These are phyloP conservation scores for Thunnus thynnus DNA, from an alignment of 2,113 vertebrate species.

Conservation along the genomic window DNA sequence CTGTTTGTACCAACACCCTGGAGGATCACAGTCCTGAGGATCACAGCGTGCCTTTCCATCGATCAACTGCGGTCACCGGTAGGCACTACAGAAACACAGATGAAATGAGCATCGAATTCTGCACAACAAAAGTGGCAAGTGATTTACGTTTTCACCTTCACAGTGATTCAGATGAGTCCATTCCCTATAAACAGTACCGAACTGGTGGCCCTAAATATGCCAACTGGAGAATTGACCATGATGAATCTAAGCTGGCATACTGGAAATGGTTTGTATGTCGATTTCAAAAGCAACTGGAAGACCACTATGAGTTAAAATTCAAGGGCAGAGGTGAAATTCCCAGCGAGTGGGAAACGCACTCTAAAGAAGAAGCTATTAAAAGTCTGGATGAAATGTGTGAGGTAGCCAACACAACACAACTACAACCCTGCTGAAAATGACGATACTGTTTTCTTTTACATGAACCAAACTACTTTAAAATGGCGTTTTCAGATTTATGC, in stretches of 20 bases:
- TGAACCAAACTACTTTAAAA: no score
- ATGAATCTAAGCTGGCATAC: constrained; percentile 73
- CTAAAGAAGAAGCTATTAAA: no score
- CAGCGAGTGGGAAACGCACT: neutral
- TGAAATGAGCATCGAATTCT: constrained; percentile 17
- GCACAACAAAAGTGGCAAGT: constrained; percentile 70
- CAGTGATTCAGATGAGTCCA: fast-evolving
- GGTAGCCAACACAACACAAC: neutral
- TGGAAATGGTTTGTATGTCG: constrained; percentile 87
- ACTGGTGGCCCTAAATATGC: constrained; percentile 57
- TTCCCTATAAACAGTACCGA: constrained; percentile 70
- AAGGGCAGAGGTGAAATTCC: constrained; percentile 3
- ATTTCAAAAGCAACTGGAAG: constrained; percentile 80
- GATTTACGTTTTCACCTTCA: fast-evolving
- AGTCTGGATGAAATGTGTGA: constrained; percentile 58
- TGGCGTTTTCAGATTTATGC: no score
- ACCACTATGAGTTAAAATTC: neutral
- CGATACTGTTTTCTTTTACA: no score
- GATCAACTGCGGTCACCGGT: constrained; percentile 22
- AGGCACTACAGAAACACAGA: neutral
- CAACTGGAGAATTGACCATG: constrained; percentile 78
- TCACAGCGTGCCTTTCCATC: constrained; percentile 63
- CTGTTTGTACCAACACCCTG: constrained; percentile 69
- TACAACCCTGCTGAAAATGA: no score
- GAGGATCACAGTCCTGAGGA: constrained; percentile 48